Evolutionary conservation across 1,140 invertebrate genomes (phyloP).

Genomic region (Araneus ventricosus): DNA sequence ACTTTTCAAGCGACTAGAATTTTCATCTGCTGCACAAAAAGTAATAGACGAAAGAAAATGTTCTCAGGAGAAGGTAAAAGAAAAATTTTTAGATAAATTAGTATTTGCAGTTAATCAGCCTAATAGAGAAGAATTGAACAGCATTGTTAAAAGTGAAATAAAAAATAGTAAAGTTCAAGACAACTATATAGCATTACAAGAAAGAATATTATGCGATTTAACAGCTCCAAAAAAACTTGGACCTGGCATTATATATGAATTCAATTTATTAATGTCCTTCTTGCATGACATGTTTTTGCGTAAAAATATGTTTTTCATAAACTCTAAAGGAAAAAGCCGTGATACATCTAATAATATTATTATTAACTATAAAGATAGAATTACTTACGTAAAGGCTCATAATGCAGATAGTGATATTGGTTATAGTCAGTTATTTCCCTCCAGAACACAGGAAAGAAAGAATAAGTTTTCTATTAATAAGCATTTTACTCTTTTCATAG

Average conservation of each 20-base stretch:
- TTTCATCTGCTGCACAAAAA: slow-evolving; percentile 52
- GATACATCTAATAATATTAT: slow-evolving; percentile 28
- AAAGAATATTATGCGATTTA: slow-evolving; percentile 39
- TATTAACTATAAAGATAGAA: slow-evolving; percentile 61
- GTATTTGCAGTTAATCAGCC: too few relatives aligned
- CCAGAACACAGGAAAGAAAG: too few relatives aligned
- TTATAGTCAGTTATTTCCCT: too few relatives aligned
- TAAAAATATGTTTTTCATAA: slow-evolving; percentile 60
- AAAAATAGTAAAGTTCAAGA: slow-evolving; percentile 48
- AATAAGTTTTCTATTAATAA: slow-evolving; percentile 59
- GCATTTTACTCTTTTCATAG: slow-evolving; percentile 54
- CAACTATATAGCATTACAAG: too few relatives aligned
- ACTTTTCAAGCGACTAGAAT: slow-evolving; percentile 32
- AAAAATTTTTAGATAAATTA: slow-evolving; percentile 68
- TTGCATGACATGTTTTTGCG: too few relatives aligned
- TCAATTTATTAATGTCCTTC: slow-evolving; percentile 64
- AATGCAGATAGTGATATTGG: slow-evolving; percentile 55
- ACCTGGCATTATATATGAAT: slow-evolving; percentile 41
- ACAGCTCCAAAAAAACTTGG: background rate
- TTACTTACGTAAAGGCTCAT: slow-evolving; percentile 48
- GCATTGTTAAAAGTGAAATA: slow-evolving; percentile 57
- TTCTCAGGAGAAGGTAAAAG: too few relatives aligned
- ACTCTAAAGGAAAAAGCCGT: slow-evolving; percentile 50
- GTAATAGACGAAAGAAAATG: slow-evolving; percentile 42
- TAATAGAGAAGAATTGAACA: slow-evolving; percentile 58